These are phyloP conservation scores for Semicossyphus pulcher DNA, from an alignment of 2,113 vertebrate genomes.

Conservation along the genomic window DNA sequence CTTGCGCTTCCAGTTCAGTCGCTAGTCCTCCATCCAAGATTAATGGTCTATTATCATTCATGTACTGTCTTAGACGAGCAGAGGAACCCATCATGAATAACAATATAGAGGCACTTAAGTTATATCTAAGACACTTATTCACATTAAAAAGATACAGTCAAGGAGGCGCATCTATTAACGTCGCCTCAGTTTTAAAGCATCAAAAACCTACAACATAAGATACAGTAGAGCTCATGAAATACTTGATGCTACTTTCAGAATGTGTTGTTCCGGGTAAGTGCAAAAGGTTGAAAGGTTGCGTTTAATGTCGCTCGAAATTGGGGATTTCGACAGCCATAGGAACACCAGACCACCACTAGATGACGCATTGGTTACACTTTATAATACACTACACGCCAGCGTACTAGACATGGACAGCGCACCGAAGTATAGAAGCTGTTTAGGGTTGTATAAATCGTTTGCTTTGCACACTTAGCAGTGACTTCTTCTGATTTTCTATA, in stretches of 20 bases:
- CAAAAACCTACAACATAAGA: no score
- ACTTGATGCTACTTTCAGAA: background rate
- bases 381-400: no score
- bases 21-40: constrained; percentile 85
- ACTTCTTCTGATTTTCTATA: background rate
- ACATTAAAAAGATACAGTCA: background rate
- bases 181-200: background rate
- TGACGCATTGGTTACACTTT: constrained; percentile 14
- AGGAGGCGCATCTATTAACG: background rate
- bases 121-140: background rate
- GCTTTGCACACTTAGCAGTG: no score
- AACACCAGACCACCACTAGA: background rate
- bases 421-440: accelerated
- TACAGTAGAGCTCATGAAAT: accelerated
- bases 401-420: background rate
- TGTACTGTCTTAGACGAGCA: constrained; percentile 11
- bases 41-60: constrained; percentile 48
- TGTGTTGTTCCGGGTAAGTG: constrained; percentile 62
- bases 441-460: no score
- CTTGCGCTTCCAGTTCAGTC: constrained; percentile 85
- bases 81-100: constrained; percentile 34
- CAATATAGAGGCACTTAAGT: background rate
- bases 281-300: background rate
- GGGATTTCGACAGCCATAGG: background rate
- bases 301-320: constrained; percentile 8